phyloP scores from a whole-genome alignment of 2,797 vertebrate species.

The Phalanger gymnotis region DNA sequence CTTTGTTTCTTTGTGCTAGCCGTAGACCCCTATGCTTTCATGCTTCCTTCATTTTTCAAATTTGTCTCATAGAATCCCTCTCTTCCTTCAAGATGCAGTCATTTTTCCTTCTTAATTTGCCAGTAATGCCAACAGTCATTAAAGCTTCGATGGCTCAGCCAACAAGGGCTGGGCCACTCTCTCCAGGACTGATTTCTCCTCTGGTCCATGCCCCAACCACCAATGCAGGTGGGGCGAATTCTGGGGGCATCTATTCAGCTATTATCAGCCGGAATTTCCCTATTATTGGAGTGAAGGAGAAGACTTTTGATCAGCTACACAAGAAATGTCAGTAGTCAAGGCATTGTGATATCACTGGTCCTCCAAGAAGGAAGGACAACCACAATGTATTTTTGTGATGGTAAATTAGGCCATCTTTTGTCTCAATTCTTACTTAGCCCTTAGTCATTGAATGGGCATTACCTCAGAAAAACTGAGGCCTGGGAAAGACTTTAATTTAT shows the following conservation, averaged over 20 bases:
- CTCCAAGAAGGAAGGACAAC: not conserved
- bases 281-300: slow-evolving; percentile 91
- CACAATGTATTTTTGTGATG: not conserved
- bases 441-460: not conserved
- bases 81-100: not conserved
- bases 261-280: slow-evolving; percentile 96
- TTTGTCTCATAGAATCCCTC: not conserved
- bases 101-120: slow-evolving; percentile 41
- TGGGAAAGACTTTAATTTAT: not conserved
- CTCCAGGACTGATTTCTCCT: slow-evolving; percentile 72
- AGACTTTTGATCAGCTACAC: slow-evolving; percentile 93
- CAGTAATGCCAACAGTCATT: slow-evolving; percentile 83
- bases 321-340: slow-evolving; percentile 90
- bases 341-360: not conserved
- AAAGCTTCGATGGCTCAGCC: slow-evolving; percentile 82
- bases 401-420: not conserved
- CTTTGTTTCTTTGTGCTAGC: not conserved
- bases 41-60: not conserved
- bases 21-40: not conserved
- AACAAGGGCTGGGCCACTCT: slow-evolving; percentile 84
- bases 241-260: slow-evolving; percentile 92
- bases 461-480: not conserved
- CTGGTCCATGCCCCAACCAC: slow-evolving; percentile 77
- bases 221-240: slow-evolving; percentile 77
- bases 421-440: not conserved